A percentile compares a stretch with the other conserved stretches of the same genome.
These are phyloP conservation scores for Malthinus flaveolus DNA, from an alignment of 2,888 invertebrate genomes.

Conservation along the genomic window DNA sequence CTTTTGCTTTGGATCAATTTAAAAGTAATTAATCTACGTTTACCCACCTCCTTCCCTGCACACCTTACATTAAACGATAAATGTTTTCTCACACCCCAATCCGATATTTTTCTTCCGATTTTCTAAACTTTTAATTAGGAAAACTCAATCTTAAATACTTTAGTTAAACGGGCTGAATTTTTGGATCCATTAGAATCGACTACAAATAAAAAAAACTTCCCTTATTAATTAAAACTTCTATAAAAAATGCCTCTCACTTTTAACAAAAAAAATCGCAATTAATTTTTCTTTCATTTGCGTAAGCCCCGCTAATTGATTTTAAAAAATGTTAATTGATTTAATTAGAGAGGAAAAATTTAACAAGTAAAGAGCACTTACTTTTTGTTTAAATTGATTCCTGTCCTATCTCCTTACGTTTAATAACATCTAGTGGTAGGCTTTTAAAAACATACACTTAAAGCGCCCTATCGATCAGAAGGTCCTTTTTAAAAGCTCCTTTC, in stretches of 20 bases:
- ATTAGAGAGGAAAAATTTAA: no score
- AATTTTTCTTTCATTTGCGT: no score
- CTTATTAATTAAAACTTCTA: conserved; percentile 22
- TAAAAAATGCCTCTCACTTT: no score
- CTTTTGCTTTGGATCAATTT: background rate
- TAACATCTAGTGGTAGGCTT: no score
- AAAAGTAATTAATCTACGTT: conserved; percentile 3
- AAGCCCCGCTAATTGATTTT: no score
- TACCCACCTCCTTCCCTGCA: background rate
- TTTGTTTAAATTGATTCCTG: no score
- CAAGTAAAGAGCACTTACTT: no score
- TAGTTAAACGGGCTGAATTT: conserved; percentile 37
- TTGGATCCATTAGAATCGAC: conserved; percentile 30
- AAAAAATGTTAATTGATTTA: no score
- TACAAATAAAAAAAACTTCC: conserved; percentile 19
- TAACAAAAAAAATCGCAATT: background rate
- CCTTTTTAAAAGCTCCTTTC: no score
- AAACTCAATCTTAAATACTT: conserved; percentile 47
- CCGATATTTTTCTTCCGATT: conserved; percentile 37
- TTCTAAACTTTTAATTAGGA: conserved; percentile 50
- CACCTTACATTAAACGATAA: conserved; percentile 9
- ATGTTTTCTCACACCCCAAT: conserved; percentile 8
- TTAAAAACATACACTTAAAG: no score
- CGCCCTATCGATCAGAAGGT: no score
- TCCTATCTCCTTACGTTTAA: no score